Base-by-base conservation (phyloP, 30 jellyfish, hydroid and myxozoan genomes). In the Nemopilema nomurai region DNA sequence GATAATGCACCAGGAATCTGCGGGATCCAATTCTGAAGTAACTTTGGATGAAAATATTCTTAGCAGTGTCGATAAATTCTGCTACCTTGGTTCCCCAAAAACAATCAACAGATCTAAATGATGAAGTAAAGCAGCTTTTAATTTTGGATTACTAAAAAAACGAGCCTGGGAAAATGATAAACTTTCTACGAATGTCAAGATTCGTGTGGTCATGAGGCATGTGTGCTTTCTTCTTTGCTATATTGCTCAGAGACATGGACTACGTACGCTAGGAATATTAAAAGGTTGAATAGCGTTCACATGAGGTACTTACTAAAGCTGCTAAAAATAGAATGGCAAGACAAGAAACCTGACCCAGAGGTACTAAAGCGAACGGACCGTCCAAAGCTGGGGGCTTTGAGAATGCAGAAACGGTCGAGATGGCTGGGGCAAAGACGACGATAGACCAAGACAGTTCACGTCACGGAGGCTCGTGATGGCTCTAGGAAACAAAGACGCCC, bases 401-500 rank as follows among this genome's bases (percentile, higher is more conserved):
- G 9, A 70, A 70, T 28, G 24, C 53, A 22, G 81, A 23, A 22
- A 70, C 49, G 49, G 81, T 28, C 7, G 81, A 70, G 53, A 70
- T 70, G 81, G 81, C 81, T 70, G 24, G 81, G 81, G 81, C 81
- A 70, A 70, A 70, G 23, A 70, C 69, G 81, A 70, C 23, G 81
- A 19, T 1, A 6, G 81, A 20, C 88, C 28, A 78, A 78, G 79
- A 23, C 80, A 53, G 24, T 80, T 67, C 73, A 64, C 32, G 64
- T 21, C 81, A 28, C 85, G 16, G 90, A 80, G 66, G 74, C 85
- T 67, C 73, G 73, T 62, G 90, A 80, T 65, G 82, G 90, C 84
- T 28, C 51, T 51, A 65, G 81, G 82, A 67, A 67, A 69, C 79
- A 74, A 77, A 57, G 82, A 50, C 18, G 41, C 4, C 84, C 84